Percentiles rank a stretch among this genome's conserved stretches.
Conservation (phyloP, 2,888 invertebrate genomes). For the Pemphredon lugubris region DNA sequence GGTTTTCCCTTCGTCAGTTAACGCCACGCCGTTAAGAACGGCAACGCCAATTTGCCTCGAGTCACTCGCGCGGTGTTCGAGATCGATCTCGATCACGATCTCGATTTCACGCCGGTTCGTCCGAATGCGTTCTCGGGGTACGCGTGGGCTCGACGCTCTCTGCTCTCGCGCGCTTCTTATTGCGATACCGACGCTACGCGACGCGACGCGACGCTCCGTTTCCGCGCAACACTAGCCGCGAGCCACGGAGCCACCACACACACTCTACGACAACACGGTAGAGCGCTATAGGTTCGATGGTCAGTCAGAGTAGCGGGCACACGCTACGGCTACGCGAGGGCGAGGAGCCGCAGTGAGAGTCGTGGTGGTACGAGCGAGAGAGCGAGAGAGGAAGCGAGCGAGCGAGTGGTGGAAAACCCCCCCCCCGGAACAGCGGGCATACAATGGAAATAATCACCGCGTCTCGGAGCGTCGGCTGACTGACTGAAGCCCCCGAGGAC, state of each 20-base stretch:
- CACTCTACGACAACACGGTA: not conserved
- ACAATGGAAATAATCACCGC: constrained; percentile 79
- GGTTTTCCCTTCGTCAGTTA: not conserved
- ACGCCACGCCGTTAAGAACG: constrained; percentile 6
- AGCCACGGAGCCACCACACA: not conserved
- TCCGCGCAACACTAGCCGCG: constrained; percentile 38
- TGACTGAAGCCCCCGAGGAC: constrained; percentile 75
- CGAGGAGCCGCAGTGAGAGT: constrained; percentile 21
- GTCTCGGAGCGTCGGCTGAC: constrained; percentile 77
- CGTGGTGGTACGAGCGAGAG: constrained; percentile 29
- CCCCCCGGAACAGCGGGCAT: constrained; percentile 58
- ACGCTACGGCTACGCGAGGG: constrained; percentile 29
- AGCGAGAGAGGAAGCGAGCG: constrained; percentile 47
- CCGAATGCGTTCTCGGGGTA: no score
- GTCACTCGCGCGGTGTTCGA: not conserved
- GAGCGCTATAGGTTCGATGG: not conserved
- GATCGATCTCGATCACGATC: not conserved
- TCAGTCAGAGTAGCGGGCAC: not conserved
- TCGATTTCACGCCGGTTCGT: no score
- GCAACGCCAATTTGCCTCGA: no score
- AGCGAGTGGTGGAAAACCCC: constrained; percentile 58
- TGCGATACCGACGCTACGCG: constrained; percentile 41
- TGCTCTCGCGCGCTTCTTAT: constrained; percentile 4
- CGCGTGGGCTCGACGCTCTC: no score
- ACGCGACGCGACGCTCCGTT: no score